Evolutionary conservation across 2,888 invertebrate species (phyloP).

Genomic region (Hyalella azteca): DNA sequence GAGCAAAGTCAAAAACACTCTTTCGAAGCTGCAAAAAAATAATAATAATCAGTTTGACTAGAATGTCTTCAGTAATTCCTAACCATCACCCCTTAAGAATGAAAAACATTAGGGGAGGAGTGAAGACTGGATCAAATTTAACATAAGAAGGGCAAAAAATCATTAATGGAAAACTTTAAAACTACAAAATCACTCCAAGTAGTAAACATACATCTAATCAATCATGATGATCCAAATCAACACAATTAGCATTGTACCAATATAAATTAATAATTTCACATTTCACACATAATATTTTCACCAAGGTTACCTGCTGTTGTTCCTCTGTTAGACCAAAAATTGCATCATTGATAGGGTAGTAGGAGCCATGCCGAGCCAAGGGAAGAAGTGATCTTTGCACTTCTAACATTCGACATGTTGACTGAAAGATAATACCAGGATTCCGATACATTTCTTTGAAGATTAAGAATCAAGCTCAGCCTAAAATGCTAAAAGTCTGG

Average conservation of each 20-base stretch:
- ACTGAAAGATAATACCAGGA: too few relatives aligned
- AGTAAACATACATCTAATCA: background rate
- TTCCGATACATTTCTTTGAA: too few relatives aligned
- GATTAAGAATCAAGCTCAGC: too few relatives aligned
- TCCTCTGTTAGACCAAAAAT: slow-evolving; percentile 49
- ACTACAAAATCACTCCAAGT: background rate
- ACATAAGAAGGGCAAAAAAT: background rate
- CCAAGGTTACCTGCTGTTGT: slow-evolving; percentile 46
- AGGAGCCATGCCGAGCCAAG: slow-evolving; percentile 45
- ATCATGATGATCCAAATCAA: background rate
- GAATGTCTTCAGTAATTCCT: too few relatives aligned
- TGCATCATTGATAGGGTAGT: slow-evolving; percentile 48
- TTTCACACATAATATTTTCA: background rate
- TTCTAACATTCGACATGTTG: too few relatives aligned
- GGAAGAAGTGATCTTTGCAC: too few relatives aligned
- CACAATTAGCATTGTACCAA: background rate
- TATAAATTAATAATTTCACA: background rate
- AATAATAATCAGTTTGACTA: background rate
- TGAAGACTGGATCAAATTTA: too few relatives aligned
- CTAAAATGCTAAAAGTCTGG: too few relatives aligned
- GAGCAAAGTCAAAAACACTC: slow-evolving; percentile 85
- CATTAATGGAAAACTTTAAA: background rate
- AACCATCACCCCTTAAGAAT: too few relatives aligned
- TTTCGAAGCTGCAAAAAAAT: slow-evolving; percentile 75
- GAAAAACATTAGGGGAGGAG: too few relatives aligned